Percentiles rank a stretch among this genome's conserved stretches.
Evolutionary conservation across 2,888 invertebrate species (phyloP).

Genomic region (Oligia strigilis): DNA sequence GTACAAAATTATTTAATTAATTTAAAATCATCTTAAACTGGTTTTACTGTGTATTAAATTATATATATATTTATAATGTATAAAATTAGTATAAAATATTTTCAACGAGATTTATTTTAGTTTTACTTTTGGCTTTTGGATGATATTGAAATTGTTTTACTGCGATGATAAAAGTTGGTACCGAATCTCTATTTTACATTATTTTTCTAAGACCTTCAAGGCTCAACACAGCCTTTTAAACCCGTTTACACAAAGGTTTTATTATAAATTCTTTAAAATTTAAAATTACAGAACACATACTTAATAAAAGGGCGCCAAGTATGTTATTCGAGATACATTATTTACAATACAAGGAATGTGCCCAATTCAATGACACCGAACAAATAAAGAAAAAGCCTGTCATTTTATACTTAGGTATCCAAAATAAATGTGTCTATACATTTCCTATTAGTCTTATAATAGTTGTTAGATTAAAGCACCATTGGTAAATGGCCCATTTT

Average conservation of each 20-base stretch:
- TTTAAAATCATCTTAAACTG: not conserved
- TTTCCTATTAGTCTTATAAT: not conserved
- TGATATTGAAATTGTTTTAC: not conserved
- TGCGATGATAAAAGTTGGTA: not conserved
- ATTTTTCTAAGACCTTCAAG: not conserved
- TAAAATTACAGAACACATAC: not conserved
- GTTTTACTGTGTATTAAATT: not conserved
- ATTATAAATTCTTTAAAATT: not conserved
- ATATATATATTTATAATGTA: not conserved
- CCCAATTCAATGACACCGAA: not conserved
- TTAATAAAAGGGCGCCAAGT: not conserved
- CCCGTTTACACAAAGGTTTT: not conserved
- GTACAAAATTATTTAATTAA: not conserved
- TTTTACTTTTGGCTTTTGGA: not conserved
- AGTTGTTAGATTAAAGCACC: slow-evolving; percentile 18
- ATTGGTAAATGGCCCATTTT: not conserved
- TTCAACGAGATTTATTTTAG: not conserved
- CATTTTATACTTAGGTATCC: not conserved
- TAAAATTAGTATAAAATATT: slow-evolving; percentile 21
- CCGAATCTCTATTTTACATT: not conserved
- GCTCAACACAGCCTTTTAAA: not conserved
- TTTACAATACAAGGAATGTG: not conserved
- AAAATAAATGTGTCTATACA: not conserved
- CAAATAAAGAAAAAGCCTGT: not conserved
- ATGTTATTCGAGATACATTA: slow-evolving; percentile 7